phyloP scores from a whole-genome alignment of 2,797 vertebrate genomes.

The Sebastes trivittatus region DNA sequence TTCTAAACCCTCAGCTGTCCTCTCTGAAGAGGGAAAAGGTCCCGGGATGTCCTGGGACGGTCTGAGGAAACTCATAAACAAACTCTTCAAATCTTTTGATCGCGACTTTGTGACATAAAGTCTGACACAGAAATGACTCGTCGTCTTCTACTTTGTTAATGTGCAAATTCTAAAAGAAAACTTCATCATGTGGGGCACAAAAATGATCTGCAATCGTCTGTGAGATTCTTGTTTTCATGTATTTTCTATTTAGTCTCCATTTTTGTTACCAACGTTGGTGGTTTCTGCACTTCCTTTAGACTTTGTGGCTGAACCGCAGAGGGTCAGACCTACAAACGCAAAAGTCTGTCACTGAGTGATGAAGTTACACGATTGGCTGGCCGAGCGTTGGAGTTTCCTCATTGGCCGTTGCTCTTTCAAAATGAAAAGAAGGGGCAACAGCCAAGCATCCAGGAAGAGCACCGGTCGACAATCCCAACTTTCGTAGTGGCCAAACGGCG shows the following conservation, averaged over 20 bases:
- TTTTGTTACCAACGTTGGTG: neutral
- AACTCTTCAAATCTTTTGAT: neutral
- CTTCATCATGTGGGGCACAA: neutral
- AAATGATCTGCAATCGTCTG: neutral
- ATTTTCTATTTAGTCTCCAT: neutral
- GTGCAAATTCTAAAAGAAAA: neutral
- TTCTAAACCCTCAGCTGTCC: constrained; percentile 15
- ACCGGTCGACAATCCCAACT: no score
- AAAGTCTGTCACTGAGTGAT: no score
- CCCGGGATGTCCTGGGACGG: constrained; percentile 3
- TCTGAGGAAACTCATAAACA: constrained; percentile 9
- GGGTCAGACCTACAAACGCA: no score
- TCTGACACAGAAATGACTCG: neutral
- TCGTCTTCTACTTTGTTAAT: neutral
- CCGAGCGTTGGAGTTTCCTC: no score
- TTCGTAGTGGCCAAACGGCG: no score
- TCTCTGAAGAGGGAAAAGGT: constrained; percentile 16
- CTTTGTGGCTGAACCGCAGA: no score
- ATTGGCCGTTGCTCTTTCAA: no score
- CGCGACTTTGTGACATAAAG: no score
- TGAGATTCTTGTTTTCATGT: neutral
- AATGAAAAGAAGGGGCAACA: no score
- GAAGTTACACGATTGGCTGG: no score
- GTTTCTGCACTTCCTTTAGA: neutral
- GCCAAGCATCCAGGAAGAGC: no score